These are phyloP conservation scores for Diarsia mendica DNA, from an alignment of 2,888 invertebrate species.

Conservation along the genomic window DNA sequence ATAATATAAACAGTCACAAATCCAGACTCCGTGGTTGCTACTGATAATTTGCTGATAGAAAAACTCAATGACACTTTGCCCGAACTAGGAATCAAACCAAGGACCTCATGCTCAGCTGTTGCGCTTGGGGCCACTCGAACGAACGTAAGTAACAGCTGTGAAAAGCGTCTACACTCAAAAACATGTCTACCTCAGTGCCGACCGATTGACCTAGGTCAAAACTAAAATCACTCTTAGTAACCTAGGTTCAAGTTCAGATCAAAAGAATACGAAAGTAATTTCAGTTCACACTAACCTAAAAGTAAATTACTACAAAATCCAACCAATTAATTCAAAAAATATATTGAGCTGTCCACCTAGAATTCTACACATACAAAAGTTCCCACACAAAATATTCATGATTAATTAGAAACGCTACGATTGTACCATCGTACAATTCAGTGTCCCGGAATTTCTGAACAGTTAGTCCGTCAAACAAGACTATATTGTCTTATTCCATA, in stretches of 20 bases:
- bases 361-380: not conserved
- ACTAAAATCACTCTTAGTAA: too few species aligned
- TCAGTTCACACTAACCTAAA: not conserved
- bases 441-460: slow-evolving; percentile 43
- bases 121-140: too few species aligned
- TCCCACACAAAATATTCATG: slow-evolving; percentile 53
- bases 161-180: not conserved
- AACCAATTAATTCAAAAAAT: not conserved
- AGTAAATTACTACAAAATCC: not conserved
- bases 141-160: too few species aligned
- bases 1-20: too few species aligned
- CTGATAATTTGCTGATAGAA: too few species aligned
- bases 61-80: too few species aligned
- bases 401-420: slow-evolving; percentile 30
- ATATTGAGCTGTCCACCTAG: not conserved
- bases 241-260: not conserved
- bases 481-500: slow-evolving; percentile 49
- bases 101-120: too few species aligned
- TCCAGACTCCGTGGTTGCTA: too few species aligned
- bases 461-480: slow-evolving; percentile 36
- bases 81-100: too few species aligned
- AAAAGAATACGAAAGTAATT: not conserved
- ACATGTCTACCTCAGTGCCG: not conserved
- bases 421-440: slow-evolving; percentile 5
- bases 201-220: not conserved